Conservation (phyloP, 2,797 vertebrate species). For the Gadopsis bispinosus region DNA sequence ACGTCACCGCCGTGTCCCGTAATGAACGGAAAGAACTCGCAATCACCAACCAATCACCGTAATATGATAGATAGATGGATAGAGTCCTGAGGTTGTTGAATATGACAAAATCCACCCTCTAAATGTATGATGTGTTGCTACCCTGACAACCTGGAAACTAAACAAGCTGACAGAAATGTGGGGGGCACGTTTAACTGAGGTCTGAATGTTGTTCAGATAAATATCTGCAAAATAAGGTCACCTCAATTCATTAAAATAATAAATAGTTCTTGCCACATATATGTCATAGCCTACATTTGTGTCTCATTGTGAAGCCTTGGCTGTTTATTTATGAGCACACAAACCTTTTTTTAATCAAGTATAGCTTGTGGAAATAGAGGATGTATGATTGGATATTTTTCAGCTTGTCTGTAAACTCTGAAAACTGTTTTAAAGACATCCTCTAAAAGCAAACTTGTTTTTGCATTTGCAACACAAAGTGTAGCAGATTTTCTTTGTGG, state of each 20-base stretch:
- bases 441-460: background rate
- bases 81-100: background rate
- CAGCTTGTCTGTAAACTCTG: background rate
- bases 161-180: background rate
- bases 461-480: background rate
- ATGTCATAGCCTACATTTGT: background rate
- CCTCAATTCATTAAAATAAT: background rate
- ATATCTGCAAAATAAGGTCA: conserved; percentile 16
- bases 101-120: background rate
- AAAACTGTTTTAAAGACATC: background rate
- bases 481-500: conserved; percentile 2
- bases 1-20: conserved; percentile 61
- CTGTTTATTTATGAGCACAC: background rate
- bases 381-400: background rate
- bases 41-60: background rate
- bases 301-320: background rate
- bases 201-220: conserved; percentile 1
- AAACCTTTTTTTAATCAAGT: background rate
- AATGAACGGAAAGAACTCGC: background rate
- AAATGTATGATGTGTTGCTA: background rate
- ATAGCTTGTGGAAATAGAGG: background rate
- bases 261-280: background rate
- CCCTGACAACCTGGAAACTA: background rate
- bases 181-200: background rate
- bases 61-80: conserved; percentile 6